phyloP scores from a whole-genome alignment of 1,140 invertebrate species.

The Drosophila nigrodunni region DNA sequence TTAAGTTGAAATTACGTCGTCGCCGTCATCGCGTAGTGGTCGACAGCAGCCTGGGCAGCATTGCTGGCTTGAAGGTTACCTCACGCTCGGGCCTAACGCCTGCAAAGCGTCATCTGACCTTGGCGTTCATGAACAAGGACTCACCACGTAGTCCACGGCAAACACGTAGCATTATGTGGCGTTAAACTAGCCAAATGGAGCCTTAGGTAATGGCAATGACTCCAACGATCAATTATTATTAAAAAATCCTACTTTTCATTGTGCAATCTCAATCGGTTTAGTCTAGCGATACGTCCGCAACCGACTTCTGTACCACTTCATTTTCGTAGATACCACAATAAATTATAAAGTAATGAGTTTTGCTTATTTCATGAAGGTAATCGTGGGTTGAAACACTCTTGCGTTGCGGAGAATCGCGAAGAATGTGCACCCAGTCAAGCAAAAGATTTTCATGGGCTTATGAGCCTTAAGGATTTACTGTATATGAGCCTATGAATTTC shows the following conservation, averaged over 20 bases:
- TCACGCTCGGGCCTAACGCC: constrained; percentile 36
- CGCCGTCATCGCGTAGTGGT: background rate
- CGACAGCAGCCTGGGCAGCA: constrained; percentile 64
- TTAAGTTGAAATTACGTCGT: background rate
- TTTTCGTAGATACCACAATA: constrained; percentile 15
- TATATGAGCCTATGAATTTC: no score
- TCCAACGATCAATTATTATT: no score
- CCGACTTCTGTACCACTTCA: constrained; percentile 3
- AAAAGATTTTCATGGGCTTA: no score
- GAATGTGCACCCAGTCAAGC: no score
- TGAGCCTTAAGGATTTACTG: no score
- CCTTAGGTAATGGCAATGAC: no score
- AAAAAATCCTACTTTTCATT: background rate
- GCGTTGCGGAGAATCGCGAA: no score
- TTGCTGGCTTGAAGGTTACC: constrained; percentile 26
- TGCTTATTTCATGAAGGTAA: no score
- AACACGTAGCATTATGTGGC: constrained; percentile 20
- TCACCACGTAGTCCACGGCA: constrained; percentile 11
- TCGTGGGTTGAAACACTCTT: no score
- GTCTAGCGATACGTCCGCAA: background rate
- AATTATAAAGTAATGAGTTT: constrained; percentile 21
- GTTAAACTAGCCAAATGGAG: background rate
- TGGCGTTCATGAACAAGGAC: constrained; percentile 53
- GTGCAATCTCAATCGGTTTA: background rate
- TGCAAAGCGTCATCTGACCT: constrained; percentile 58